Conservation (phyloP, 2,888 invertebrate genomes). For the Perizoma flavofasciatum region DNA sequence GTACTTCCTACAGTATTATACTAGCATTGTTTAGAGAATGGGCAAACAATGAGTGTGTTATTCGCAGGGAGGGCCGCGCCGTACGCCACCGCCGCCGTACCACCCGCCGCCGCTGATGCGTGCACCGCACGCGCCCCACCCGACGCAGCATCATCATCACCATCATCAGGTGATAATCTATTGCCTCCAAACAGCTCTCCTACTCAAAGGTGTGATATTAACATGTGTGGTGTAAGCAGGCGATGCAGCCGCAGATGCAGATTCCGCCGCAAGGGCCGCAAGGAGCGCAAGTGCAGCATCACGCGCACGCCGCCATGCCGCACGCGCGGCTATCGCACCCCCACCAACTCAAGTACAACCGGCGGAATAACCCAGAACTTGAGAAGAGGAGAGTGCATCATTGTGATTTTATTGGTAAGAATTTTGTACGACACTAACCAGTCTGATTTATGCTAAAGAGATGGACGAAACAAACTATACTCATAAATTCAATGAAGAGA, state of each 20-base stretch:
- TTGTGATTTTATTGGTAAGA: slow-evolving; percentile 95
- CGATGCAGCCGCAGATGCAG: slow-evolving; percentile 52
- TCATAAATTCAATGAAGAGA: too few relatives aligned
- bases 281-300: slow-evolving; percentile 44
- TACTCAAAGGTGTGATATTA: neutral
- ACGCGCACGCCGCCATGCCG: slow-evolving; percentile 49
- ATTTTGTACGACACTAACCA: neutral
- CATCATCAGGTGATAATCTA: slow-evolving; percentile 61
- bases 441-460: too few relatives aligned
- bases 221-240: slow-evolving; percentile 24
- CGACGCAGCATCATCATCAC: slow-evolving; percentile 56
- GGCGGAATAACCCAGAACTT: slow-evolving; percentile 97
- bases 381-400: slow-evolving; percentile 98
- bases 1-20: slow-evolving; percentile 4
- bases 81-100: slow-evolving; percentile 91
- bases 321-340: slow-evolving; percentile 68
- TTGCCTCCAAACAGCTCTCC: neutral
- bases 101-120: slow-evolving; percentile 83
- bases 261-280: slow-evolving; percentile 45
- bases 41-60: slow-evolving; percentile 48
- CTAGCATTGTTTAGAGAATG: slow-evolving; percentile 20
- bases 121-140: slow-evolving; percentile 61
- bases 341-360: slow-evolving; percentile 89
- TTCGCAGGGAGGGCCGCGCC: slow-evolving; percentile 84
- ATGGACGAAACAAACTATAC: too few relatives aligned